Evolutionary conservation across 1,140 invertebrate genomes (phyloP), one percentile per base, ranked within the genome.

Genomic region (Linepithema humile): DNA sequence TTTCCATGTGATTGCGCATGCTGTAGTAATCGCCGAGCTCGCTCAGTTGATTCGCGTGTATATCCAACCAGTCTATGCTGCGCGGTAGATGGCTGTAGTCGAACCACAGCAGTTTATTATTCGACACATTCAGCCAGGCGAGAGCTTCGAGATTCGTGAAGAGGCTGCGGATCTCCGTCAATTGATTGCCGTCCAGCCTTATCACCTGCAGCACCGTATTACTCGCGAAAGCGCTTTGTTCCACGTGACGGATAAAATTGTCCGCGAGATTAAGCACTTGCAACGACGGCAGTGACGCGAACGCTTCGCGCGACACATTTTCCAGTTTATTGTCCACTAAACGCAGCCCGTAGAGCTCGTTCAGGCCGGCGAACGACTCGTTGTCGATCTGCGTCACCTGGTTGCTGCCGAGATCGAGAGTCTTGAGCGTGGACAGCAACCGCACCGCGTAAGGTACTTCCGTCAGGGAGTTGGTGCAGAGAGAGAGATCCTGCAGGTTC

Each of bases 101-200:
- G 94, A 99, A 99, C 96, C 97, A 97, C 89, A 97, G 96, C 87
- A 99, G 95, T 90, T 97, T 96, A 95, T 99, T 99, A 94, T 98
- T 97, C 32, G 97, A 98, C 78, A 98, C 97, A 94, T 99, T 99
- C 32, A 99, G 94, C 97, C 97, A 98, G 85, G 98, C 94, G 59
- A 99, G 94, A 87, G 96, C 97, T 0, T 97, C 96, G 90, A 98
- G 96, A 89, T 98, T 97, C 82, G 96, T 96, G 92, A 99, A 98
- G 23, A 98, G 95, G 4, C 97, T 97, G 91, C 97, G 97, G 65
- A 99, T 98, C 90, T 98, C 97, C 15, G 96, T 96, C 29, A 99
- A 94, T 78, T 96, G 95, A 94, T 99, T 99, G 29, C 97, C 96
- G 93, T 99, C 98, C 38, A 99, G 91, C 73, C 98, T 95, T 60